Evolutionary conservation across 2,888 invertebrate species (phyloP).

Genomic region (Diplolepis rosae): DNA sequence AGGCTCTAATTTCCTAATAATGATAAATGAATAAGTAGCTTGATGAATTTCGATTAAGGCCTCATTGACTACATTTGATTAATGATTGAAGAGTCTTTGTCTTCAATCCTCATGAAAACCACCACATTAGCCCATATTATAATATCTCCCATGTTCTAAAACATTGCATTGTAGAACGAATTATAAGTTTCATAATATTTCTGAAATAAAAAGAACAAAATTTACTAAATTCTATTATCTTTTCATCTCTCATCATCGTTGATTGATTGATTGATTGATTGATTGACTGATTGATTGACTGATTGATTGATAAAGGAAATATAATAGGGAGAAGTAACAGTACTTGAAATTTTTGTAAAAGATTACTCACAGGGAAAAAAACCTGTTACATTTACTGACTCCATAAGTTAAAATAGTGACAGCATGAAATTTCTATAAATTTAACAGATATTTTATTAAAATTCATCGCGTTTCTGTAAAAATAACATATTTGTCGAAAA

Average conservation of each 20-base stretch:
- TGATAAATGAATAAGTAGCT: constrained; percentile 72
- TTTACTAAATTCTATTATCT: neutral
- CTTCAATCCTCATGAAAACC: neutral
- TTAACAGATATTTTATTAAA: too few relatives aligned
- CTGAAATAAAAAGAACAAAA: neutral
- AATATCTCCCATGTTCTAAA: constrained; percentile 25
- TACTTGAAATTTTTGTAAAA: neutral
- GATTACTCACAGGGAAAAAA: too few relatives aligned
- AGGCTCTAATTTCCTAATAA: constrained; percentile 62
- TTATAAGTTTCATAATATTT: constrained; percentile 9
- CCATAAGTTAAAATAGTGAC: too few relatives aligned
- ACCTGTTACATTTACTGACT: too few relatives aligned
- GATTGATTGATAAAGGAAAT: too few relatives aligned
- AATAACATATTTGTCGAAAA: too few relatives aligned
- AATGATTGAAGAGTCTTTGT: constrained; percentile 52
- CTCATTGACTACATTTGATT: constrained; percentile 67
- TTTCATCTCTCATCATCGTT: constrained; percentile 2
- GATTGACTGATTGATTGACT: neutral
- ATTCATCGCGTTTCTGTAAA: too few relatives aligned
- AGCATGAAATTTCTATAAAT: too few relatives aligned
- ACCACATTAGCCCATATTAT: neutral
- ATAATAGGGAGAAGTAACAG: too few relatives aligned
- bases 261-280: constrained; percentile 21
- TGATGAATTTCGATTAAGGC: constrained; percentile 67
- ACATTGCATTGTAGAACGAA: neutral